Percentiles rank a stretch among this genome's conserved stretches.
These are phyloP conservation scores for Sebastolobus altivelis DNA, from an alignment of 2,797 vertebrate species.

Conservation along the genomic window DNA sequence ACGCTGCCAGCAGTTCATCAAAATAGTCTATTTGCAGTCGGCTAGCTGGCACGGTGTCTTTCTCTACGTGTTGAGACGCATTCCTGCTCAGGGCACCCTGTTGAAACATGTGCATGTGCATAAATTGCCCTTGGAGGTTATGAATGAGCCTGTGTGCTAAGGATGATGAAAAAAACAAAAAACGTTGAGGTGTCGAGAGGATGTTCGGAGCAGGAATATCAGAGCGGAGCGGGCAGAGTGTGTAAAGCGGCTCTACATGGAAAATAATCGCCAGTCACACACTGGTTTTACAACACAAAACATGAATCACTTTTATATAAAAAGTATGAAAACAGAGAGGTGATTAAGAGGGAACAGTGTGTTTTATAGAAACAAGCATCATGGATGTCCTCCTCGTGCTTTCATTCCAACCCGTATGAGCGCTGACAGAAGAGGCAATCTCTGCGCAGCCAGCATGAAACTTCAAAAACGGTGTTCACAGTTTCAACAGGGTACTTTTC, in stretches of 20 bases:
- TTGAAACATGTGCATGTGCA: conserved; percentile 78
- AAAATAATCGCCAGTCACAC: conserved; percentile 51
- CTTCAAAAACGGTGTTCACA: conserved; percentile 38
- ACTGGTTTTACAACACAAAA: conserved; percentile 38
- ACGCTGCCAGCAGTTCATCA: conserved; percentile 69
- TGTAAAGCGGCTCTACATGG: conserved; percentile 46
- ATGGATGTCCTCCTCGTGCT: not conserved
- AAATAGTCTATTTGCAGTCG: conserved; percentile 75
- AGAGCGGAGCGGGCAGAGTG: conserved; percentile 39
- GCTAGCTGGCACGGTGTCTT: conserved; percentile 59
- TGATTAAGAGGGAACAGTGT: conserved; percentile 36
- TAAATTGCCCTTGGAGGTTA: conserved; percentile 73
- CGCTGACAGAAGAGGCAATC: conserved; percentile 19
- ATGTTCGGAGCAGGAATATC: conserved; percentile 62
- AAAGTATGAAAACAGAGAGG: conserved; percentile 22
- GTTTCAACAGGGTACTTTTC: conserved; percentile 48
- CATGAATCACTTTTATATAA: conserved; percentile 26
- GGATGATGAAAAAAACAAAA: conserved; percentile 35
- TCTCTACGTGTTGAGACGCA: conserved; percentile 69
- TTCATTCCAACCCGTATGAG: conserved; percentile 2
- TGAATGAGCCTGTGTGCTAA: conserved; percentile 82
- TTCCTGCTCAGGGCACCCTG: conserved; percentile 73
- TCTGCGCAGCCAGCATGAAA: conserved; percentile 24
- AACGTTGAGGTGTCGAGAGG: conserved; percentile 72
- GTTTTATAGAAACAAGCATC: conserved; percentile 31